Base-by-base conservation (phyloP, 2,113 vertebrate genomes). In the Bostrychus sinensis region DNA sequence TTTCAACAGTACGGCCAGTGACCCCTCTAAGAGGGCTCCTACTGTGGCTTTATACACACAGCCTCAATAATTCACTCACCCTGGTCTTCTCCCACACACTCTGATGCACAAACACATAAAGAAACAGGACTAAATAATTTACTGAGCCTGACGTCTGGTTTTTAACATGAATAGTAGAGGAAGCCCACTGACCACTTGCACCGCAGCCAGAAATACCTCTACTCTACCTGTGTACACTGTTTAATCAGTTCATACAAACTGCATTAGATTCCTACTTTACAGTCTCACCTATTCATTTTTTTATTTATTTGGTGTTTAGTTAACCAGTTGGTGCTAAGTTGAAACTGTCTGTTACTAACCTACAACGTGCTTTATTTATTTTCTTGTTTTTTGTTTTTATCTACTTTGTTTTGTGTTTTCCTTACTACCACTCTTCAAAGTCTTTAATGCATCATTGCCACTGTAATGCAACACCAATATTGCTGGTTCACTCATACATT, bases 41-140 rank as follows among this genome's bases (percentile, higher is more conserved):
- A 62, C 72, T 69, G 80, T 75, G 84, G 62, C 76, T 85, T 71
- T 80, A 84, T 53, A 83, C 77, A 83, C 77, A 86, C 58, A 82
- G 62, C 57, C 72, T 84, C 72, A 86, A 89, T 85, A 69, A 86
- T 72, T 70, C 70, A 56, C 70, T 62, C 61, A 56, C 36, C 16
- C 25, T 58, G 12, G 42, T 28, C 54, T 58, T 48, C 56, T 25
- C 71, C 26, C 37, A 61, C 59, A 71, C 66, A 77, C 48, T 46
- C 36, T 41, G 46, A 62, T 38, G 55, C 64, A 76, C 72, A 74
- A 26, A 76, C 72, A 77, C 71, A 88, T 48, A 84, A 62, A 64
- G 45, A 73, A 78, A 55, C 70, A 82, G 32, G n/a, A 55, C 62
- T 90, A 68, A 89, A 92, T 91, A 83, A 91, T 92, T 91, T 78